These are phyloP conservation scores for Notoglanidium macrostoma DNA, from an alignment of 2,797 vertebrate species.

Conservation along the genomic window DNA sequence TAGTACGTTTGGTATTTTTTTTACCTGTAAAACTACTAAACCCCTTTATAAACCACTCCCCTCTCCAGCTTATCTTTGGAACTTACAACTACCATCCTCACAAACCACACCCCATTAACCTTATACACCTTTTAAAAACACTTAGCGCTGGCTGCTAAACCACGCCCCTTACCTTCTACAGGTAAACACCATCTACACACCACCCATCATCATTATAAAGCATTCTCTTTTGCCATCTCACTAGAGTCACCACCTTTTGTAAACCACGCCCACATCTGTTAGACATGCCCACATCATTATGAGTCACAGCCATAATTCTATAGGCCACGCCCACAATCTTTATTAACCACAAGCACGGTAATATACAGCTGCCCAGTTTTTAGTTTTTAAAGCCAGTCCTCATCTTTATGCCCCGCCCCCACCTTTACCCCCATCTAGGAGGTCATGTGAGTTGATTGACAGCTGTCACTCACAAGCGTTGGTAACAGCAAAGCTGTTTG, in stretches of 20 bases:
- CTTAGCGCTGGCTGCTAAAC: not conserved
- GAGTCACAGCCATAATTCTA: not conserved
- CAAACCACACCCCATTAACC: not conserved
- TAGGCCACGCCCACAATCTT: not conserved
- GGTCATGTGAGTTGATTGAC: conserved; percentile 9
- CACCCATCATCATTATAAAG: not conserved
- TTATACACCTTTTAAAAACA: not conserved
- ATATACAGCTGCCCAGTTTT: not conserved
- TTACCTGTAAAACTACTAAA: not conserved
- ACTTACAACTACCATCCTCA: too few species aligned
- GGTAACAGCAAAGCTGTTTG: conserved; percentile 99
- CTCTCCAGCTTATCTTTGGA: not conserved
- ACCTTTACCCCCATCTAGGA: not conserved
- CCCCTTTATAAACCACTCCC: not conserved
- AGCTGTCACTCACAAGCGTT: conserved; percentile 92
- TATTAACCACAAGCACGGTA: not conserved
- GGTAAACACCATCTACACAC: too few species aligned
- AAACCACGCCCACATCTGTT: not conserved
- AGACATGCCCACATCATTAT: not conserved
- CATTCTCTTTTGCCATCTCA: too few species aligned
- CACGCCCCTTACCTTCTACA: not conserved
- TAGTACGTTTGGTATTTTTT: not conserved
- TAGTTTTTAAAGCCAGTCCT: not conserved
- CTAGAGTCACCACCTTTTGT: not conserved
- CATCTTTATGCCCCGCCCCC: not conserved